Evolutionary conservation across 2,797 vertebrate genomes (phyloP), one percentile per base, ranked within the genome.

Genomic region (Artibeus jamaicensis): DNA sequence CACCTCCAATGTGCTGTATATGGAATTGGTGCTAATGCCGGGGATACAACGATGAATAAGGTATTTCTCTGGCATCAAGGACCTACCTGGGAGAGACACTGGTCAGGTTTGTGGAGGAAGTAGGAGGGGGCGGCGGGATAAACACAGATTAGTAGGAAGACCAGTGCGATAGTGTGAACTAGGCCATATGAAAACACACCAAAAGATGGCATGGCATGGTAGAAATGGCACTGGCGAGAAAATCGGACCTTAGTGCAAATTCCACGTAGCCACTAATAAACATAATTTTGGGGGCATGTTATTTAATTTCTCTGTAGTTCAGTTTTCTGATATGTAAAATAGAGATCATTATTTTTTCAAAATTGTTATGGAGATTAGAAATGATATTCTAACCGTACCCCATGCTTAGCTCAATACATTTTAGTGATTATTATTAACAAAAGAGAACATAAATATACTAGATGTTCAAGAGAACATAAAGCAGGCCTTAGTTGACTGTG

Each of bases 281-380:
- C 2, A 74, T 50, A 26, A 86, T 53, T 29, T 44, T 2, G 21
- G 7, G 16, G 48, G 16, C 7, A 84, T 59, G 26, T 32, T 67
- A 57, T 59, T 65, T 67, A 71, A 84, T 50, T 92, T 95, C 84
- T 84, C 87, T 91, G 65, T 46, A 81, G 76, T 84, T 59, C 14
- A 74, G 65, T 91, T 95, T 91, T 65, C 57, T 74, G 68, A 9
- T 67, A 70, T 53, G 10, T 76, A 94, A 95, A 92, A 86, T 76
- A 46, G 21, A 76, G 18, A 81, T 59, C 42, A 29, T 21, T 84
- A 68, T 34, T 55, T 32, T 96, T 96, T 94, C 39, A 83, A 57
- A 83, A n/a, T 39, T 92, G 71, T 44, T 37, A 24, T 48, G 32
- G 77, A 86, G 34, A 86, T 65, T 86, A 71, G 79, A 96, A 94